Conservation (phyloP, 2,113 vertebrate species). For the Calcarius ornatus region DNA sequence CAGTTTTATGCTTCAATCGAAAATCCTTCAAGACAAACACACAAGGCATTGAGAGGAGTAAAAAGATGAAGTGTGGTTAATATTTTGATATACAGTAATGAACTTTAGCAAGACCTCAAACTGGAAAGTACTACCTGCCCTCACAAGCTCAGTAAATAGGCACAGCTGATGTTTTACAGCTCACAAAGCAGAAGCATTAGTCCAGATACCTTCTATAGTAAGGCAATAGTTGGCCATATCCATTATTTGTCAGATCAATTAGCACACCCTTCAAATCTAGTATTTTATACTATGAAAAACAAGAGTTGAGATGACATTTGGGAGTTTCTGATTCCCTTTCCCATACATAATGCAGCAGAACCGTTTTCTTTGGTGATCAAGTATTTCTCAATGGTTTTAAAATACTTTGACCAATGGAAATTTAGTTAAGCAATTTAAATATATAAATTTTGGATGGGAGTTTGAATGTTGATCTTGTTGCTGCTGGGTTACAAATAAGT, state of each 20-base stretch:
- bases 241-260: not conserved
- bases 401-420: not conserved
- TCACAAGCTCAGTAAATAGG: not conserved
- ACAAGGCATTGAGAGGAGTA: not conserved
- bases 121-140: not conserved
- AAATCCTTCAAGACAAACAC: not conserved
- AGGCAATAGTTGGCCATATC: not conserved
- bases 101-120: not conserved
- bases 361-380: not conserved
- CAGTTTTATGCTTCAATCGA: fast-evolving
- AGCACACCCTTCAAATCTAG: not conserved
- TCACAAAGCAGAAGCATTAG: not conserved
- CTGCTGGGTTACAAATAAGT: not conserved
- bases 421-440: not conserved
- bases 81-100: not conserved
- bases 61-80: not conserved
- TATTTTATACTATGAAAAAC: not conserved
- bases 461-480: not conserved
- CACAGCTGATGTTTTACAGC: not conserved
- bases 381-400: not conserved
- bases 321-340: not conserved
- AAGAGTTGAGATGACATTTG: not conserved
- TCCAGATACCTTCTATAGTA: not conserved
- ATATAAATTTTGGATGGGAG: not conserved
- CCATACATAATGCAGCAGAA: not conserved